Conservation (phyloP, 37 sponge, comb jelly and placozoan species). For the Ephydatia muelleri region DNA sequence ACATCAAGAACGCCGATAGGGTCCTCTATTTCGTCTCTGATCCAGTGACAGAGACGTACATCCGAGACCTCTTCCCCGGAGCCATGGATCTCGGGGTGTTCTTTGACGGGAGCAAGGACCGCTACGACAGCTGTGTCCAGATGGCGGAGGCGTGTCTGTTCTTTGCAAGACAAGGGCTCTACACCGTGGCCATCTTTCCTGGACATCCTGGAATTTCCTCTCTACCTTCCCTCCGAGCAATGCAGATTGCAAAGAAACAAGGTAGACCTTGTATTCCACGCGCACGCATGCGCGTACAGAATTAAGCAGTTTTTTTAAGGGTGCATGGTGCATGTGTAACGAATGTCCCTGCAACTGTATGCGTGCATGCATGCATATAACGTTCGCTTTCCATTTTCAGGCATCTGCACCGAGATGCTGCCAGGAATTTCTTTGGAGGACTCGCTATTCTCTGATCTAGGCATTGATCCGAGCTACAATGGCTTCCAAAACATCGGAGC, state of each 20-base stretch:
- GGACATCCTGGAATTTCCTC: slow-evolving; percentile 24
- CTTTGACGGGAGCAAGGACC: slow-evolving; percentile 17
- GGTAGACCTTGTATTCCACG: no score
- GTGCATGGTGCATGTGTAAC: background rate
- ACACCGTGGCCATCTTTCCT: slow-evolving; percentile 19
- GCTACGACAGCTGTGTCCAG: slow-evolving; percentile 29
- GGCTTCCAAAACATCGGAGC: background rate
- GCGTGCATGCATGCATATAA: background rate
- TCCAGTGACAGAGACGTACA: slow-evolving; percentile 18
- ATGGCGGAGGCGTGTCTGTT: slow-evolving; percentile 44
- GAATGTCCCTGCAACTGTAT: background rate
- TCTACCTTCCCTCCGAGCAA: background rate
- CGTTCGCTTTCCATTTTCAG: background rate
- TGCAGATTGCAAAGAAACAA: background rate
- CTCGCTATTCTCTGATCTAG: slow-evolving; percentile 19
- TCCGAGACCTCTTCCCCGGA: slow-evolving; percentile 22
- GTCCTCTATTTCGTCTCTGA: slow-evolving; percentile 22
- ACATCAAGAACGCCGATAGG: slow-evolving; percentile 26
- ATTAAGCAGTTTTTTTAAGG: background rate
- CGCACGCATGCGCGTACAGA: no score
- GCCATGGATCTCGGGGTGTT: slow-evolving; percentile 31
- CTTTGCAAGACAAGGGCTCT: slow-evolving; percentile 20
- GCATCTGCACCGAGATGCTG: slow-evolving; percentile 5
- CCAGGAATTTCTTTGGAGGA: slow-evolving; percentile 18
- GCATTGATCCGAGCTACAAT: slow-evolving; percentile 18